Base-by-base conservation (phyloP, 2,113 vertebrate genomes). In the Pungitius pungitius region DNA sequence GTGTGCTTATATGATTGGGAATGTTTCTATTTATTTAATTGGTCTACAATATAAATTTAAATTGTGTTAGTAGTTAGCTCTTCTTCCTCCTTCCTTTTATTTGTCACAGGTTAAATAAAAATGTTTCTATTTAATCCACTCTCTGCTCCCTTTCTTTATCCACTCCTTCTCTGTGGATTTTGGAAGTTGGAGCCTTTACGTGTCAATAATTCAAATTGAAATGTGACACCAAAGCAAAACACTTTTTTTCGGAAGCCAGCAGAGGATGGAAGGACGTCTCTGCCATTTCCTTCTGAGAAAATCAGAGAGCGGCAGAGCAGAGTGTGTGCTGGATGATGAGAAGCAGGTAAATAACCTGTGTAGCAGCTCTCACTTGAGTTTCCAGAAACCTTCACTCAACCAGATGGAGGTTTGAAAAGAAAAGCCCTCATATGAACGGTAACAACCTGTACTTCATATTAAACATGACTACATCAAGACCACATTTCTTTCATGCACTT, bases 211-310 rank as follows among this genome's bases (percentile, higher is more conserved):
- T 35, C 1, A 6, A 58, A 57, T 57, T 3, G 6, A 49, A 54
- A 40, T 20, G 15, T 43, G 52, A n/a, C 11, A 39, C 17, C 9
- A n/a, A 56, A 43, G 27, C 1, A 56, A 69, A 30, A 30, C 10
- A 33, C 1, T 1, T 58, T 45, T 12, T 35, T 35, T 24, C 6
- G 17, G 17, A n/a, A 45, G 57, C 80, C 73, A 72, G 54, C 18
- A 47, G 13, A 62, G 26, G 45, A 73, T 55, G 47, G 61, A 64
- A 13, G 56, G 56, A 81, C 30, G 57, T 17, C 42, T 80, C 77
- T 78, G 35, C 56, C 67, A 79, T 72, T 63, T 84, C 68, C 73
- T 47, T 60, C 62, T 65, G n/a, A 55, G 52, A 22, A 35, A 49
- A 59, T 33, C 43, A 61, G 69, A 24, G 4, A 3, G 37, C 57